phyloP scores from a whole-genome alignment of 64 coral and sea anemone species.

The Trachythela sp. region DNA sequence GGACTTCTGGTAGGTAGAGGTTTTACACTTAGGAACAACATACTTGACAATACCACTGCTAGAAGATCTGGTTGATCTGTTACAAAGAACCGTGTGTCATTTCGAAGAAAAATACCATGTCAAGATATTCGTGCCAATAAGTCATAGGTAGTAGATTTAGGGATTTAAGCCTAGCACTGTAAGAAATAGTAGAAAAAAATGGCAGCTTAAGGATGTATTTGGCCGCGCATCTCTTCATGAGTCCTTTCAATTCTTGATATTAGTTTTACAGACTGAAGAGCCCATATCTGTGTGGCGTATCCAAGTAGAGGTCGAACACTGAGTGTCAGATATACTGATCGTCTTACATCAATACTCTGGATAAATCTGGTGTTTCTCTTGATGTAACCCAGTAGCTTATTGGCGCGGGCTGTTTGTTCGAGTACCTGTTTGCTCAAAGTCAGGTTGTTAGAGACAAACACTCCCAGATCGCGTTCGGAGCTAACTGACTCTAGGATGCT shows the following conservation, averaged over 20 bases:
- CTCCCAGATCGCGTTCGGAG: slow-evolving; percentile 46
- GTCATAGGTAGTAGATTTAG: too few relatives aligned
- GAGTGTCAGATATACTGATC: slow-evolving; percentile 43
- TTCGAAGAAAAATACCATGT: too few relatives aligned
- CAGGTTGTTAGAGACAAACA: slow-evolving; percentile 49
- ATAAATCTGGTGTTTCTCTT: slow-evolving; percentile 46
- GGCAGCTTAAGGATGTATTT: not conserved
- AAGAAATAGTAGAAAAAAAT: not conserved
- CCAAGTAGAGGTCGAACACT: slow-evolving; percentile 32
- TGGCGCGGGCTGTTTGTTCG: slow-evolving; percentile 41
- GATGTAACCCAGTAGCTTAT: slow-evolving; percentile 49
- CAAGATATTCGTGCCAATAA: too few relatives aligned
- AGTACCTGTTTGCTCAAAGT: slow-evolving; percentile 53
- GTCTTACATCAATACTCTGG: not conserved
- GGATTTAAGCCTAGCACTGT: not conserved
- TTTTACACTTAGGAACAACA: slow-evolving; percentile 1
- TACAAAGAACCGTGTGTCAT: not conserved
- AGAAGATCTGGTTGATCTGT: slow-evolving; percentile 2
- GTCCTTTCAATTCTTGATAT: not conserved
- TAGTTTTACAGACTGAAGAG: not conserved
- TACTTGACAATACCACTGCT: not conserved
- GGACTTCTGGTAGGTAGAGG: too few relatives aligned
- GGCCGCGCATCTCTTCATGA: not conserved
- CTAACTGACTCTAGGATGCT: slow-evolving; percentile 3
- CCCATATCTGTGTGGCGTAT: slow-evolving; percentile 33